A percentile compares a stretch with the other conserved stretches of the same genome.
Conservation (phyloP, 2,113 vertebrate genomes). For the Eleginops maclovinus region DNA sequence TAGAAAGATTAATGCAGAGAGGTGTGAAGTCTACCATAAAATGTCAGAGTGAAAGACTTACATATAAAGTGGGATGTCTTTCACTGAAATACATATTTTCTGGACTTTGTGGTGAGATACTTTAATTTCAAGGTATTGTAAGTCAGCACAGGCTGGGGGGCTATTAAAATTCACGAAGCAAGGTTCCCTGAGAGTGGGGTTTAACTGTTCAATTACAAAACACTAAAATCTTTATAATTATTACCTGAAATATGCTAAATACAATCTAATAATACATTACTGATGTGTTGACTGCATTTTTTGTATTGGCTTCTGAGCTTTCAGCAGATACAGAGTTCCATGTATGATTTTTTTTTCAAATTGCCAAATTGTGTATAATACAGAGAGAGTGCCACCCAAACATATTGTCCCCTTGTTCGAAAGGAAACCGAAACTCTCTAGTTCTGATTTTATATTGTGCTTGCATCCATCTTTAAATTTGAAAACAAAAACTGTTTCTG, state of each 20-base stretch:
- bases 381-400: too few relatives aligned
- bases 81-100: conserved; percentile 39
- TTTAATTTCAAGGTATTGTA: conserved; percentile 59
- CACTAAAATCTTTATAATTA: conserved; percentile 27
- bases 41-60: conserved; percentile 56
- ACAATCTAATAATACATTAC: neutral
- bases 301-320: too few relatives aligned
- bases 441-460: too few relatives aligned
- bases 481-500: too few relatives aligned
- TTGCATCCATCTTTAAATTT: too few relatives aligned
- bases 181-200: conserved; percentile 18
- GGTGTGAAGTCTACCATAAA: conserved; percentile 67
- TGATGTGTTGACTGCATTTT: neutral
- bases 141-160: conserved; percentile 24
- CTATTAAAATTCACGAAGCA: conserved; percentile 45
- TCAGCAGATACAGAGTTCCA: too few relatives aligned
- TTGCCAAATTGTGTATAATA: too few relatives aligned
- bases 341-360: too few relatives aligned
- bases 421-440: too few relatives aligned
- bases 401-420: too few relatives aligned
- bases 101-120: conserved; percentile 39
- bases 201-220: conserved; percentile 36
- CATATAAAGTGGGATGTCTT: conserved; percentile 51
- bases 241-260: conserved; percentile 6
- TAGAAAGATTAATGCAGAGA: conserved; percentile 56